Percentiles rank a stretch among this genome's conserved stretches.
Conservation (phyloP, 2,888 invertebrate species). For the Caenorhabditis imperialis region DNA sequence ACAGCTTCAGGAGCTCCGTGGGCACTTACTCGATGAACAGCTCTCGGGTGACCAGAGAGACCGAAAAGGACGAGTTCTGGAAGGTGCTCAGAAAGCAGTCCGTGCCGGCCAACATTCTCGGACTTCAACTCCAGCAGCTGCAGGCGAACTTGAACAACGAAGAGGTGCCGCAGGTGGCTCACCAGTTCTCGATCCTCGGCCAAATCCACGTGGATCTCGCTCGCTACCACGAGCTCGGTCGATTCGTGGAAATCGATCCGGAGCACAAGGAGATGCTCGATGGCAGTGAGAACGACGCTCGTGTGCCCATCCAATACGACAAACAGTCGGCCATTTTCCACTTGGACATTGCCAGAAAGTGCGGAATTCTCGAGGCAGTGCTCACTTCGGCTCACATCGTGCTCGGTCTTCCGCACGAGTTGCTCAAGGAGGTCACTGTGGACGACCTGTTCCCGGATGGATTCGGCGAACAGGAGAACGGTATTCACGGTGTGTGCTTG, state of each 20-base stretch:
- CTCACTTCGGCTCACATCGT: slow-evolving; percentile 80
- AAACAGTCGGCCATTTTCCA: slow-evolving; percentile 81
- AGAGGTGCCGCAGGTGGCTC: slow-evolving; percentile 21
- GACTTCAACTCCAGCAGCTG: slow-evolving; percentile 76
- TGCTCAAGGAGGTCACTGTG: slow-evolving; percentile 79
- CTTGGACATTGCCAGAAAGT: slow-evolving; percentile 81
- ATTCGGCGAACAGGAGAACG: slow-evolving; percentile 69
- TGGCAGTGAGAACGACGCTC: slow-evolving; percentile 54
- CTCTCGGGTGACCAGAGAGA: slow-evolving; percentile 64
- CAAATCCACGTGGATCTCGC: slow-evolving; percentile 82
- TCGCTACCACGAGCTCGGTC: slow-evolving; percentile 81
- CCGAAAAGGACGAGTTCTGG: slow-evolving; percentile 72
- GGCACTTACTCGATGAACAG: slow-evolving; percentile 58
- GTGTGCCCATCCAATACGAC: slow-evolving; percentile 78
- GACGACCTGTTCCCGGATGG: slow-evolving; percentile 69
- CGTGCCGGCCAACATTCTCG: slow-evolving; percentile 67
- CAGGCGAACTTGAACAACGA: slow-evolving; percentile 19
- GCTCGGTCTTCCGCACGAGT: slow-evolving; percentile 80
- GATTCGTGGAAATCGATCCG: slow-evolving; percentile 78
- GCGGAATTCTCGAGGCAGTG: slow-evolving; percentile 81
- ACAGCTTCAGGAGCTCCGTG: slow-evolving; percentile 47
- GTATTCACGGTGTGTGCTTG: slow-evolving; percentile 11
- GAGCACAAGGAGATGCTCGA: slow-evolving; percentile 55
- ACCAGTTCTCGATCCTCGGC: slow-evolving; percentile 80
- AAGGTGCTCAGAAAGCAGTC: slow-evolving; percentile 66